These are phyloP conservation scores for Mylabris phalerata DNA, from an alignment of 1,140 invertebrate genomes.

Conservation along the genomic window DNA sequence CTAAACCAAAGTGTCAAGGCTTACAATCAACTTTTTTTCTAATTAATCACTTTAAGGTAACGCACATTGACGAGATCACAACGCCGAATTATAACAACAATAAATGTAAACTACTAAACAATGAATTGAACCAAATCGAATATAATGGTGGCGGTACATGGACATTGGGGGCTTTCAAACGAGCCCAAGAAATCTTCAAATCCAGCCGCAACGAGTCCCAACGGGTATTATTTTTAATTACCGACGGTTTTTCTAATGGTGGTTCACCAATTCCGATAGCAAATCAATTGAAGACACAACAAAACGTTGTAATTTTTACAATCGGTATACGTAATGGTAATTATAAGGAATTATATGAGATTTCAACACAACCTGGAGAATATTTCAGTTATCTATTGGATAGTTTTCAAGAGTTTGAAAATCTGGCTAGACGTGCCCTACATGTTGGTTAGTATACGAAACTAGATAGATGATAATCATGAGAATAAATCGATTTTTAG, in stretches of 20 bases:
- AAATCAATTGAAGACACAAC: constrained; percentile 46
- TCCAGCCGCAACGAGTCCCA: constrained; percentile 45
- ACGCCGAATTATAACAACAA: constrained; percentile 44
- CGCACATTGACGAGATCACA: constrained; percentile 59
- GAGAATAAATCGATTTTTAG: constrained; percentile 39
- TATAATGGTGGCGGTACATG: constrained; percentile 64
- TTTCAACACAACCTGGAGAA: constrained; percentile 57
- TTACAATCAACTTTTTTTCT: neutral
- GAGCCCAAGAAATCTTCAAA: constrained; percentile 57
- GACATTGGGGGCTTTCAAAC: constrained; percentile 58
- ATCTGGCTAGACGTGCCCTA: constrained; percentile 58
- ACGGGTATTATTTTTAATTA: constrained; percentile 62
- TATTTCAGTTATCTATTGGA: constrained; percentile 63
- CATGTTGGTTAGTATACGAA: constrained; percentile 52
- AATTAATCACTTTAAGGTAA: constrained; percentile 32
- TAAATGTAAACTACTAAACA: constrained; percentile 58
- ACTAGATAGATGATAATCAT: neutral
- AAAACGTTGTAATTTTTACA: constrained; percentile 55
- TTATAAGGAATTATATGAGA: constrained; percentile 55
- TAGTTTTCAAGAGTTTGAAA: constrained; percentile 66
- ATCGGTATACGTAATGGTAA: constrained; percentile 62
- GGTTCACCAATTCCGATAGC: constrained; percentile 59
- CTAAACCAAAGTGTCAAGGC: too few species aligned
- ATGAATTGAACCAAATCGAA: constrained; percentile 53
- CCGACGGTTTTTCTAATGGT: constrained; percentile 68